A percentile compares a stretch with the other conserved stretches of the same genome.
Conservation (phyloP, 2,888 invertebrate species). For the Amphipyra tragopoginis region DNA sequence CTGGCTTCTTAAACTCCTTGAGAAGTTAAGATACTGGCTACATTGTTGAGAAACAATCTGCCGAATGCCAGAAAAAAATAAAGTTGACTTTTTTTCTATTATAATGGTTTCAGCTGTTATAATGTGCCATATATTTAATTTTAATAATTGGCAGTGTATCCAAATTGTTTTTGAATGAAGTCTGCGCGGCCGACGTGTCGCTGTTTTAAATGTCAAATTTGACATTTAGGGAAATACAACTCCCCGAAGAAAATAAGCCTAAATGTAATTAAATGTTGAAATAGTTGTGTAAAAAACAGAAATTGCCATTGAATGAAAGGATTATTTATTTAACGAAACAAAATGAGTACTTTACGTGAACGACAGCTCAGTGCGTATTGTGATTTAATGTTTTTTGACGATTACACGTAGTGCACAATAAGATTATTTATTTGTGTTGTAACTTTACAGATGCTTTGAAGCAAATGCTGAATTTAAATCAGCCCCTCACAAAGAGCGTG, state of each 20-base stretch:
- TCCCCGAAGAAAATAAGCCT: conserved; percentile 37
- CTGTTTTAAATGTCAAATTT: conserved; percentile 50
- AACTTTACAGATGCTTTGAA: conserved; percentile 94
- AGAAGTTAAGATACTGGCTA: too few species aligned
- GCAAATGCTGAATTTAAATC: conserved; percentile 98
- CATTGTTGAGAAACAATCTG: too few species aligned
- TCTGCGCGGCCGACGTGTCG: conserved; percentile 54
- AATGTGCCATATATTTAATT: too few species aligned
- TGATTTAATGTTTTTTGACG: conserved; percentile 24
- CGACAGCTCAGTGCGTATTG: conserved; percentile 70
- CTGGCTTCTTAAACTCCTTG: too few species aligned
- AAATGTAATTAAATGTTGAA: conserved; percentile 37
- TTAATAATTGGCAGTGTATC: too few species aligned
- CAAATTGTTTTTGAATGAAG: conserved; percentile 27
- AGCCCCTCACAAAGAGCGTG: conserved; percentile 93
- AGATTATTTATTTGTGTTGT: conserved; percentile 46
- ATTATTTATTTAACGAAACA: conserved; percentile 30
- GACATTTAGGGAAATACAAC: conserved; percentile 50
- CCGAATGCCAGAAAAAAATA: too few species aligned
- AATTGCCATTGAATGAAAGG: conserved; percentile 47
- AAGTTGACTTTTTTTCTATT: too few species aligned
- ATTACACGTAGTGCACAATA: conserved; percentile 47
- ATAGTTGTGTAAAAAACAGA: conserved; percentile 26
- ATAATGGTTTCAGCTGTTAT: too few species aligned
- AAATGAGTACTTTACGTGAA: conserved; percentile 66